Evolutionary conservation across 1,140 invertebrate genomes (phyloP), one percentile per base, ranked within the genome.

Genomic region (Cephus cinctus): DNA sequence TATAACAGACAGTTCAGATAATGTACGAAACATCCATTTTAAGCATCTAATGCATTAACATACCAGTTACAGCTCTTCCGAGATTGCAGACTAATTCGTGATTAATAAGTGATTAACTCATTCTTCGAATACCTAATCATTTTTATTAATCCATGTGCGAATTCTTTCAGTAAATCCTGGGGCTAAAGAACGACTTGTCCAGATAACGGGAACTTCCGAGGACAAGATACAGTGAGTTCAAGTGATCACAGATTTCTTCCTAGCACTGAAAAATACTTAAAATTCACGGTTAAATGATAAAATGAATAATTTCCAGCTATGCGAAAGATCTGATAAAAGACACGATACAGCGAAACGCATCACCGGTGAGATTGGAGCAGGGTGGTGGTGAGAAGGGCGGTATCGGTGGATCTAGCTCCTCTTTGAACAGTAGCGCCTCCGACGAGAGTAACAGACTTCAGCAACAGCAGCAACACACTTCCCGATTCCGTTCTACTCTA

Each of bases 261-360:
- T 44, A 23, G 18, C 25, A 34, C 18, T 50, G 8, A 44, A 32
- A 38, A 30, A 23, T 41, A 6, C 15, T 18, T 32, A 36, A 12
- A 50, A 43, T 21, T 52, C 31, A 43, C 30, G 14, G 43, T 20
- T 21, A 22, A 50, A 38, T 43, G 3, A 18, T 35, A 14, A 51
- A 35, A 43, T 34, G 27, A 45, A 4, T 20, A 20, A 38, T 50
- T 31, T 35, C 15, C 59, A 94, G 91, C 60, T 87, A 90, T 71
- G 92, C 92, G 12, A 93, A 92, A 71, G 86, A 91, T 72, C 75
- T 94, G 61, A 95, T 96, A 63, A 91, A 93, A 73, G 90, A 94
- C 67, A 94, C 92, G 31, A 96, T 96, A 50, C 82, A 89, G 58
- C 84, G 92, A 65, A 95, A 96, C 78, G 90, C 91, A 49, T 94